Evolutionary conservation across 2,113 vertebrate species (phyloP).

Genomic region (Cyprinodon variegatus): DNA sequence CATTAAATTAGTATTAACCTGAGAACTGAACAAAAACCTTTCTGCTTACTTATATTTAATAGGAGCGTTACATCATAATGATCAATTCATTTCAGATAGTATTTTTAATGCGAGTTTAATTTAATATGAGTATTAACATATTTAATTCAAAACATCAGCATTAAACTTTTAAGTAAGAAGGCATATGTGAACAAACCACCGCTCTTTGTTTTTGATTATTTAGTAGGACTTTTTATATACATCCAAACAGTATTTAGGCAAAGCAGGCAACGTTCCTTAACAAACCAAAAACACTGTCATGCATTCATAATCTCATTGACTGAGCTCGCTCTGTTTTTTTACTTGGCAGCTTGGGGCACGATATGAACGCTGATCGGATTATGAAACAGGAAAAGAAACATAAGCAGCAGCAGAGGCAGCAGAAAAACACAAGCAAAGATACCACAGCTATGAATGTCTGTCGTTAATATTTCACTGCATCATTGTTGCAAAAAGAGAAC

Average conservation of each 20-base stretch:
- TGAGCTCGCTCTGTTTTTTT: slow-evolving; percentile 61
- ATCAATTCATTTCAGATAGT: background rate
- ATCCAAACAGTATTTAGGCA: slow-evolving; percentile 23
- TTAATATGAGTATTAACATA: background rate
- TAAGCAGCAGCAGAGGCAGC: slow-evolving; percentile 54
- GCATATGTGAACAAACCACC: background rate
- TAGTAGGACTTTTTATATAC: slow-evolving; percentile 34
- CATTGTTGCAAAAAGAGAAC: slow-evolving; percentile 65
- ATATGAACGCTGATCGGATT: slow-evolving; percentile 75
- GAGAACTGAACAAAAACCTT: background rate
- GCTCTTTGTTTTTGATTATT: background rate
- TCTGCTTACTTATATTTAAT: background rate
- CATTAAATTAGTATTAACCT: background rate
- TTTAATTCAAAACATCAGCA: background rate
- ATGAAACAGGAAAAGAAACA: slow-evolving; percentile 64
- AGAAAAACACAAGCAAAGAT: slow-evolving; percentile 52
- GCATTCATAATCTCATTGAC: slow-evolving; percentile 72
- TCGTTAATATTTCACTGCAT: slow-evolving; percentile 79
- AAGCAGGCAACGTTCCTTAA: slow-evolving; percentile 44
- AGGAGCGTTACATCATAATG: background rate
- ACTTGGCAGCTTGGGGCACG: slow-evolving; percentile 69
- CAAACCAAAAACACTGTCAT: slow-evolving; percentile 58
- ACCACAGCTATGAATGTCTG: slow-evolving; percentile 53
- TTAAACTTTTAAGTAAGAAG: background rate
- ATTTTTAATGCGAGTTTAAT: background rate